These are phyloP conservation scores for Amphipoea lucens DNA, from an alignment of 2,888 invertebrate genomes.

Conservation along the genomic window DNA sequence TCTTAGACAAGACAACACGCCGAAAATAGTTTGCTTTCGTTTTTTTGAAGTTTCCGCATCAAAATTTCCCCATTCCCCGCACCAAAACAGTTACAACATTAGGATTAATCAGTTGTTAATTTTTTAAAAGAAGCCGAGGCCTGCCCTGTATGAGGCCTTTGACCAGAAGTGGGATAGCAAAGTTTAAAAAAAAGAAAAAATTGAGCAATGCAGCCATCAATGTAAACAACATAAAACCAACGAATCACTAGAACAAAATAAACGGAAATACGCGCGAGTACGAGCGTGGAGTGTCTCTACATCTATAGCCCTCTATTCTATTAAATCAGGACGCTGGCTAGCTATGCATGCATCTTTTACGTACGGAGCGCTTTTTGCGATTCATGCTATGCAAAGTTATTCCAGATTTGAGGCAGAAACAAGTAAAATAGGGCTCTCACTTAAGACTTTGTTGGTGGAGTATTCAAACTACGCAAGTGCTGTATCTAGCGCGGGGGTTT, in stretches of 20 bases:
- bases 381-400: conserved; percentile 88
- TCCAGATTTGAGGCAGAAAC: conserved; percentile 83
- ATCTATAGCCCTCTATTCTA: conserved; percentile 83
- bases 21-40: not conserved
- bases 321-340: conserved; percentile 82
- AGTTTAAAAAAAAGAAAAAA: too few relatives aligned
- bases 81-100: not conserved
- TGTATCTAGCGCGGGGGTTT: conserved; percentile 24
- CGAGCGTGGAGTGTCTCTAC: conserved; percentile 69
- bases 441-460: conserved; percentile 45
- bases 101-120: not conserved
- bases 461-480: conserved; percentile 55
- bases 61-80: not conserved
- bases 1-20: not conserved
- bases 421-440: conserved; percentile 74
- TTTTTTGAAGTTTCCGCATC: not conserved
- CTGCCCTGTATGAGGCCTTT: too few relatives aligned
- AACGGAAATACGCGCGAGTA: conserved; percentile 68
- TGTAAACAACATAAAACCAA: conserved; percentile 72
- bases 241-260: conserved; percentile 70
- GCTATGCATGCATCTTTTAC: conserved; percentile 78
- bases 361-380: conserved; percentile 79
- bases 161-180: too few relatives aligned
- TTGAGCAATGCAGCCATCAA: conserved; percentile 59
- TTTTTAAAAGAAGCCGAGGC: not conserved